Evolutionary conservation across 2,888 invertebrate genomes (phyloP).

Genomic region (Podotricha telesiphe): DNA sequence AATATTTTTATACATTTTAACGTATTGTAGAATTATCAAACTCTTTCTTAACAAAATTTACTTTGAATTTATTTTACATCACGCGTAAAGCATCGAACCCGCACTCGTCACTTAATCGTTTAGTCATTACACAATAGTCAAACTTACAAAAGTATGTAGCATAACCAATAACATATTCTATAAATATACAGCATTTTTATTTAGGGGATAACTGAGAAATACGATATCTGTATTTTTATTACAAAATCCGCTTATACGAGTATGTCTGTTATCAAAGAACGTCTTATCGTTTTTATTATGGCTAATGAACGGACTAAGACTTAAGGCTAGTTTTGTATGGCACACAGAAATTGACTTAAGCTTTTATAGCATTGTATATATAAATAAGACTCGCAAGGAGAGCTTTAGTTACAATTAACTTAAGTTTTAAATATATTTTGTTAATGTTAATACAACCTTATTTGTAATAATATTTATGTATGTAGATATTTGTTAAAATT

Average conservation of each 20-base stretch:
- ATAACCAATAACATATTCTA: conserved; percentile 1
- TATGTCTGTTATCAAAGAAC: conserved; percentile 23
- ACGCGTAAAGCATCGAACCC: background rate
- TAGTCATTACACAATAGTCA: background rate
- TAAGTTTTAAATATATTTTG: too few species aligned
- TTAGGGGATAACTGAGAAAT: conserved; percentile 26
- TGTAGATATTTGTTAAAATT: too few species aligned
- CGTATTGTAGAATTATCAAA: too few species aligned
- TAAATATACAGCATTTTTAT: conserved; percentile 28
- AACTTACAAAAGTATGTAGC: background rate
- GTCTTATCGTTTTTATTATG: conserved; percentile 43
- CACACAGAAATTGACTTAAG: too few species aligned
- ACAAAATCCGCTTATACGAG: conserved; percentile 31
- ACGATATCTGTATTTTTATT: conserved; percentile 30
- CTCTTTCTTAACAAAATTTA: too few species aligned
- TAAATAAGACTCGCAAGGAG: too few species aligned
- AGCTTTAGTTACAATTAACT: too few species aligned
- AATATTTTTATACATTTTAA: too few species aligned
- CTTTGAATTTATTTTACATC: background rate
- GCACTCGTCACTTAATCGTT: background rate
- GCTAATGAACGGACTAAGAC: conserved; percentile 55
- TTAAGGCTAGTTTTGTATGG: conserved; percentile 41
- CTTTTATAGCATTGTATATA: too few species aligned
- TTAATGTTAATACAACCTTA: too few species aligned
- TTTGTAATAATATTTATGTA: too few species aligned